A percentile compares a stretch with the other conserved stretches of the same genome.
Evolutionary conservation across 2,888 invertebrate species (phyloP).

Genomic region (Tiliacea citrago): DNA sequence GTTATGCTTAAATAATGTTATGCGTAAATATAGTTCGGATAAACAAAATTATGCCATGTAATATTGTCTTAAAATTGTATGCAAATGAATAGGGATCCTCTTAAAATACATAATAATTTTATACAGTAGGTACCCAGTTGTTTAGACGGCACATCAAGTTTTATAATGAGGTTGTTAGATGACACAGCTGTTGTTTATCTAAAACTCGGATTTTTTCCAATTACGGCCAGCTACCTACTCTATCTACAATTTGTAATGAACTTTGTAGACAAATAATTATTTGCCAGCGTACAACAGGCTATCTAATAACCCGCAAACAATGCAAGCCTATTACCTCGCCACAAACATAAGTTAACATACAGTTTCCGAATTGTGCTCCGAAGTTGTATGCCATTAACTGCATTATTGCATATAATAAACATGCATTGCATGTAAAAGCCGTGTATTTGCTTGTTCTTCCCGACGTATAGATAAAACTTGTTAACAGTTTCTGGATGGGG

Average conservation of each 20-base stretch:
- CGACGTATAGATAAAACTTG: slow-evolving; percentile 16
- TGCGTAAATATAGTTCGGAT: too few relatives aligned
- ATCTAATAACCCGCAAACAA: background rate
- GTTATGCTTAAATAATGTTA: too few relatives aligned
- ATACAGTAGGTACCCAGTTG: background rate
- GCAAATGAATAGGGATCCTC: too few relatives aligned
- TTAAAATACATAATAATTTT: too few relatives aligned
- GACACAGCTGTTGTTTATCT: background rate
- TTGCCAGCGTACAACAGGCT: background rate
- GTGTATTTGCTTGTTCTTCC: background rate
- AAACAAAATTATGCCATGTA: too few relatives aligned
- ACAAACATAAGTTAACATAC: slow-evolving; percentile 14
- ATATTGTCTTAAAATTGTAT: too few relatives aligned
- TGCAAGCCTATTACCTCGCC: slow-evolving; percentile 14
- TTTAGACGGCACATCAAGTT: background rate
- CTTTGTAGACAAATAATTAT: background rate
- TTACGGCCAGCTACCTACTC: background rate
- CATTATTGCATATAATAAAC: slow-evolving; percentile 47
- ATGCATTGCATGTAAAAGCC: slow-evolving; percentile 16
- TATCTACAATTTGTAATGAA: background rate
- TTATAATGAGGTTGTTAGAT: background rate
- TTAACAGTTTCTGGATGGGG: slow-evolving; percentile 38
- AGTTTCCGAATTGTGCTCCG: background rate
- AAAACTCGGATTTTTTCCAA: background rate
- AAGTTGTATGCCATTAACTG: slow-evolving; percentile 23